Percentiles rank a stretch among this genome's conserved stretches.
phyloP scores from a whole-genome alignment of 2,797 vertebrate species.

The Melanotaenia maccullochi region DNA sequence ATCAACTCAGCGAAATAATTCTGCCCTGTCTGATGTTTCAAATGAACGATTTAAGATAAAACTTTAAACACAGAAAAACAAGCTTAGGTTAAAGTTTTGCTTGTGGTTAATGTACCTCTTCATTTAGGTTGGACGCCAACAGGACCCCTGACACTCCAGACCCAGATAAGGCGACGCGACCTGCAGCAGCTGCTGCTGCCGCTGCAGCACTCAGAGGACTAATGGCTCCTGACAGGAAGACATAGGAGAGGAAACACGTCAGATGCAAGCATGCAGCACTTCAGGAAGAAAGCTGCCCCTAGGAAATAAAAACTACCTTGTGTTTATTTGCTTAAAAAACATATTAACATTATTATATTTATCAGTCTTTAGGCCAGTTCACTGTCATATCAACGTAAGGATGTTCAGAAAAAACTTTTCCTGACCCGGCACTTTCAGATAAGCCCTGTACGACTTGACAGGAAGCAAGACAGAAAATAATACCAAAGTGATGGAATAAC shows the following conservation, averaged over 20 bases:
- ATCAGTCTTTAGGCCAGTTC: background rate
- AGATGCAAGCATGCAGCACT: background rate
- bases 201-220: slow-evolving; percentile 96
- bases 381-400: background rate
- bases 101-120: slow-evolving; percentile 86
- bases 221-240: slow-evolving; percentile 89
- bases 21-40: background rate
- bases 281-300: background rate
- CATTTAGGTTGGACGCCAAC: slow-evolving; percentile 97
- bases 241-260: slow-evolving; percentile 6
- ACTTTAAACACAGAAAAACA: background rate
- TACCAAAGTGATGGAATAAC: slow-evolving; percentile 31
- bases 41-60: slow-evolving; percentile 10
- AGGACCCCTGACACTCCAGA: slow-evolving; percentile 92
- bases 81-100: background rate
- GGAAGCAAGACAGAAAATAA: slow-evolving; percentile 76
- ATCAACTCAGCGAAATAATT: slow-evolving; percentile 10
- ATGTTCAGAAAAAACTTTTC: background rate
- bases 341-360: background rate
- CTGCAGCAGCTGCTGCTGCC: slow-evolving; percentile 93
- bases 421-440: background rate
- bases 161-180: slow-evolving; percentile 94
- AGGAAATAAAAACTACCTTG: background rate
- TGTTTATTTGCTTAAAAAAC: background rate
- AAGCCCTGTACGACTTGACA: slow-evolving; percentile 31